Evolutionary conservation across 2,113 vertebrate species (phyloP), one percentile per base, ranked within the genome.

Genomic region (Pluvialis apricaria): DNA sequence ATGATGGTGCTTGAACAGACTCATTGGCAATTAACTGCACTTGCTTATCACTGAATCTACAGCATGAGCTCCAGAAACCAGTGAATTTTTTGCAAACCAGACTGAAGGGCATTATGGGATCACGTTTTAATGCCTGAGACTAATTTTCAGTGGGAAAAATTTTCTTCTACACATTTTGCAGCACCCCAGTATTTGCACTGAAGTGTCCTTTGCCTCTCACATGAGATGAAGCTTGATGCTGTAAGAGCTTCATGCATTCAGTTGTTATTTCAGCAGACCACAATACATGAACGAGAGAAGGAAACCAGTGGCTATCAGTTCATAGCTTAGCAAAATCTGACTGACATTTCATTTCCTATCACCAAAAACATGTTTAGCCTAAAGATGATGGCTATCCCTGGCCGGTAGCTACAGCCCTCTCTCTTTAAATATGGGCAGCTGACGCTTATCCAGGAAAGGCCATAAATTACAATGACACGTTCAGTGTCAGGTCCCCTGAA

Each of bases 381-480:
- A 22, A 58, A 76, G 22, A 28, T 15, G 32, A 36, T 21, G 68
- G 10, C 22, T 60, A 11, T 20, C 6, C 15, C 29, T 54, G 47
- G 14, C 25, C 75, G 52, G 38, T 21, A 58, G 34, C 32, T 52
- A 31, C 11, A 2, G 12, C 24, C 6, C 34, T 57, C 57, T 44
- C n/a, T n/a, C 45, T 60, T 82, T 40, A 32, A 15, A 45, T 8
- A 34, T 0, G 6, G 5, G 32, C 0, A 2, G 17, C n/a, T 18
- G 47, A 90, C 29, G 38, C 9, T 52, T 34, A 31, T 5, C 21
- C n/a, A 71, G 25, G 21, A 55, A 73, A 77, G 11, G 24, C 12
- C 80, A 65, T 9, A 25, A 25, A 13, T 44, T 55, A 44, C 24
- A 36, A 3, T 5, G 10, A n/a, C 49, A 40, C 1, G 0, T 29